Base-by-base conservation (phyloP, 2,113 vertebrate species). In the Choloepus hoffmanni region DNA sequence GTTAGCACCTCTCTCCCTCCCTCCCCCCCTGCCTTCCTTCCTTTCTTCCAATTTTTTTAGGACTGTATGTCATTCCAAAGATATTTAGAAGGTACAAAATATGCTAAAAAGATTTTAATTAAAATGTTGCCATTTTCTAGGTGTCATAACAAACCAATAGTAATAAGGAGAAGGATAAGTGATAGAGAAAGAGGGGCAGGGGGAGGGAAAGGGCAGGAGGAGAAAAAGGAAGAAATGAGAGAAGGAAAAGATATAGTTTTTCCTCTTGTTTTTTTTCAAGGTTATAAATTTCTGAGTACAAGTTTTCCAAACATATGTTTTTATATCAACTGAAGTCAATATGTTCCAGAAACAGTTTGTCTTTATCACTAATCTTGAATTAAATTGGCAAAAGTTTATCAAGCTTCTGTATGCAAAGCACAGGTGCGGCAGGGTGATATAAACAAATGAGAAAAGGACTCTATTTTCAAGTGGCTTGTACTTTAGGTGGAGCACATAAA, bases 111-210 rank as follows among this genome's bases (percentile, higher is more conserved):
- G 23, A 72, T 78, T 91, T 82, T 48, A 36, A 82, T 91, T n/a
- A 72, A 90, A 81, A 28, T 48, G 89, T 82, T n/a, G 36, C 67
- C 40, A 72, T 91, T 72, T 91, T 82, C n/a, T 65, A 43, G 48
- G 65, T 72, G 21, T 60, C 77, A 82, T 82, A 36, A 0, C 19
- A 82, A 90, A 82, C 53, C 67, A 45, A 36, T 13, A 91, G 19
- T 28, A 62, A 15, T 24, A 30, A 50, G 50, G 50, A 81, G 85
- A 50, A 50, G 50, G 50, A 50, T 7, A 50, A 50, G 50, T 9
- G 50, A 50, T 9, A 50, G 50, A 50, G 50, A 9, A 50, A 50
- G 50, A 50, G 50, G 50, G 50, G 36, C 36, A 50, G 36, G 18
- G 53, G 30, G 26, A 9, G 30, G 65, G 62, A 11, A 4, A 7